Base-by-base conservation (phyloP, 2,113 vertebrate genomes). In the Lycocorax pyrrhopterus region DNA sequence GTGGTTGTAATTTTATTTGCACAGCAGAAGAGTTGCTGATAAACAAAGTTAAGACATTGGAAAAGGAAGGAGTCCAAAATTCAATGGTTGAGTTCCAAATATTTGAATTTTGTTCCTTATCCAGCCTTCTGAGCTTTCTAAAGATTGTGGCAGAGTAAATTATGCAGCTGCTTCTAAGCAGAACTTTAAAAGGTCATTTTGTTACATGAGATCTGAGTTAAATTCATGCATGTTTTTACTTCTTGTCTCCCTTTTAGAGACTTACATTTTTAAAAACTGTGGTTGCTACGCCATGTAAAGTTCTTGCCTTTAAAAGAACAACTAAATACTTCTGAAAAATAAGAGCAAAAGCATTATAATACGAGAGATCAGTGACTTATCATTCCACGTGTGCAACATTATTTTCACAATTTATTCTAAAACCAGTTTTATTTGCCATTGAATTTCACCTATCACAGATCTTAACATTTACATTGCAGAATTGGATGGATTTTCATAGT, bases 11-110 rank as follows among this genome's bases (percentile, higher is more conserved):
- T 85, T 90, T 94, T 90, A 63, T 89, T 96, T 96, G 76, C 52
- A 58, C 64, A 90, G 41, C 55, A 62, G 58, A 91, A 74, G 67
- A 94, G 33, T 64, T 81, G 29, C 82, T 92, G 92, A 84, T 96
- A 93, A 96, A 94, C 79, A 85, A 92, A 93, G 76, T 83, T 93
- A 96, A 92, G 72, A 71, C 72, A 86, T 63, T 72, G 47, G 68
- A 77, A 84, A 83, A 96, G 67, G 72, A 94, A 83, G 33, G 52
- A 86, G 64, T 87, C 81, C 93, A 91, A 96, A 89, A 96, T 75
- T 35, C 74, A 53, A 53, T 87, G 55, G 37, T 83, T 59, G 44
- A 67, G 63, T 92, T 95, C 87, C 82, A 96, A 94, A 86, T 74
- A 74, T 67, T 92, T 93, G 85, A 86, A 56, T 94, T 93, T 76